Conservation (phyloP, 2,888 invertebrate genomes). For the Fabriciana adippe region DNA sequence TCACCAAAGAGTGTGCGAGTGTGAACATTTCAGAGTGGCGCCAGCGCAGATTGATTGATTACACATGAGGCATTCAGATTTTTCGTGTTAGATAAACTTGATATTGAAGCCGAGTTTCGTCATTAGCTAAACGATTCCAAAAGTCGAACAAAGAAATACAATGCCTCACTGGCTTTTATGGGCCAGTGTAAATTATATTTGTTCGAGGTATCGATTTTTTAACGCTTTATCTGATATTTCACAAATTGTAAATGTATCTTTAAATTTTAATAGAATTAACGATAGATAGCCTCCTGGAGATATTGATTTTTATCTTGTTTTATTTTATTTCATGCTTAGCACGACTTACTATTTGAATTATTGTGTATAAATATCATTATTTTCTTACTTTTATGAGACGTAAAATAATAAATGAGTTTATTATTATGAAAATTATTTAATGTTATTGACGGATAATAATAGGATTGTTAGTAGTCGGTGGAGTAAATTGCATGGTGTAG, state of each 20-base stretch:
- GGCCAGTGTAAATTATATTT: conserved; percentile 6
- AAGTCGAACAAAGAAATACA: conserved; percentile 12
- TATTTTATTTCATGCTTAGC: neutral
- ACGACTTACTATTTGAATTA: neutral
- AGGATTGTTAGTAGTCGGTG: conserved; percentile 42
- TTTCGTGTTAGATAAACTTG: conserved; percentile 33
- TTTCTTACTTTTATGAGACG: too few species aligned
- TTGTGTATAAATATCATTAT: neutral
- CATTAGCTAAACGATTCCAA: conserved; percentile 27
- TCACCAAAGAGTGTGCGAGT: conserved; percentile 32
- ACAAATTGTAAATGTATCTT: conserved; percentile 5
- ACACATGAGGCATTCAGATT: conserved; percentile 35
- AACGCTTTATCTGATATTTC: conserved; percentile 15
- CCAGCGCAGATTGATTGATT: conserved; percentile 41
- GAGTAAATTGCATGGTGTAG: conserved; percentile 43
- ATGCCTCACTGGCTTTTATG: conserved; percentile 11
- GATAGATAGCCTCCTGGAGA: neutral
- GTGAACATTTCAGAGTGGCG: conserved; percentile 39
- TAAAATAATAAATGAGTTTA: too few species aligned
- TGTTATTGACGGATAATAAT: conserved; percentile 42
- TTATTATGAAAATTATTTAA: conserved; percentile 24
- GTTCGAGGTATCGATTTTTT: conserved; percentile 16
- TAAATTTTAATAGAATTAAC: conserved; percentile 3
- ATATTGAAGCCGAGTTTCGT: conserved; percentile 33
- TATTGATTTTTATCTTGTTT: neutral